Conservation (phyloP, 2,113 vertebrate genomes). For the Peromyscus maniculatus region DNA sequence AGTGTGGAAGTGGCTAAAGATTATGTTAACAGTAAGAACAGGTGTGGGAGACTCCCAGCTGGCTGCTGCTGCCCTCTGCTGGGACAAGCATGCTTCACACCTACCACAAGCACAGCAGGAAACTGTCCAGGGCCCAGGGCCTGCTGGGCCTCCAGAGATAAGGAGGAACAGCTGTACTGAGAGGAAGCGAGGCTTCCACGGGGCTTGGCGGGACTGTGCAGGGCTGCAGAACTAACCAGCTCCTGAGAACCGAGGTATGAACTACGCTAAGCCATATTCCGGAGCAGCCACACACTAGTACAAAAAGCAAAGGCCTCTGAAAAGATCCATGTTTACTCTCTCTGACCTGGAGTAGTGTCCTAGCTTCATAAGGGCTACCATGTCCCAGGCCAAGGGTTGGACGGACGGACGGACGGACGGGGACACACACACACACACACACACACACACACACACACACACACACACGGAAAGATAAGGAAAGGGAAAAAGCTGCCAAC, state of each 20-base stretch:
- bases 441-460: too few species aligned
- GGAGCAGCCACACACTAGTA: not conserved
- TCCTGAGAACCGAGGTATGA: not conserved
- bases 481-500: not conserved
- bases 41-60: not conserved
- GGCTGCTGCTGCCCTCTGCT: slow-evolving; percentile 79
- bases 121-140: not conserved
- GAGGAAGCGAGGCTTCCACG: not conserved
- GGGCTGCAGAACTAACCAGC: not conserved
- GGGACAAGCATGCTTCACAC: not conserved
- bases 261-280: not conserved
- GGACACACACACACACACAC: not conserved
- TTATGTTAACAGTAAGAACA: not conserved
- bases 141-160: not conserved
- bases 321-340: not conserved
- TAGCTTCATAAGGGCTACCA: not conserved
- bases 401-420: not conserved
- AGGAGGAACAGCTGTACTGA: not conserved
- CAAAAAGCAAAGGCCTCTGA: not conserved
- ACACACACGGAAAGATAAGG: not conserved
- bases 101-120: rapidly evolving
- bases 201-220: not conserved
- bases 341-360: not conserved
- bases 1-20: not conserved
- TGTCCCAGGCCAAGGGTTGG: not conserved